Base-by-base conservation (phyloP, 2,888 invertebrate genomes). In the Oxycera nigricornis region DNA sequence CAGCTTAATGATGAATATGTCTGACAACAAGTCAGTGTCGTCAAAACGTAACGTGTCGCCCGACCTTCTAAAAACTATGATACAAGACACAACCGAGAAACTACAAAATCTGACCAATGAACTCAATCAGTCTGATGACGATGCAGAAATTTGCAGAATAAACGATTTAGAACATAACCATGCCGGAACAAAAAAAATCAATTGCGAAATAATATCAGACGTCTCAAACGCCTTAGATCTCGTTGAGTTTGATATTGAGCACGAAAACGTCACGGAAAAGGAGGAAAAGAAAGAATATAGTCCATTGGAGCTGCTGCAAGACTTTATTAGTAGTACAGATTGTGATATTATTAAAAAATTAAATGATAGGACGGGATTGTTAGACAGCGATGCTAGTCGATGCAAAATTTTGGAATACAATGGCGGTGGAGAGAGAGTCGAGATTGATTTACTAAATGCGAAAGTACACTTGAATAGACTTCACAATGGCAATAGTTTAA, bases 21-120 rank as follows among this genome's bases (percentile, higher is more conserved):
- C 81, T 7, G 82, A 81, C 77, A 82, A 82, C 76, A 84, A 83
- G 77, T 84, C 83, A 9, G 81, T 83, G 57, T 81, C 82, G 61
- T 81, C 82, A 2, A 82, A 84, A 59, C 80, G 81, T 61, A 61
- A 39, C 20, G 81, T 80, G 59, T 79, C 80, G 1, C 80, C 82
- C 6, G 83, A 83, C 65, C 78, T 81, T 50, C 78, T 81, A 28
- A 78, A 80, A 65, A 81, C 80, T 79, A 77, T 81, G 65, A 80
- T 81, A 75, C 79, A 81, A 74, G 81, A 81, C 67, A 82, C 81
- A 73, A 82, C 81, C 55, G 78, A 79, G 76, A 80, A 82, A 80
- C 75, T 82, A 59, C 80, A 82, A 78, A 80, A 80, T 80, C 78
- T 82, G 46, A 83, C 82, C 73, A 80, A 80, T 76, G 82, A 82